phyloP scores from a whole-genome alignment of 2,113 vertebrate species.

The Rhadina sibilatrix region DNA sequence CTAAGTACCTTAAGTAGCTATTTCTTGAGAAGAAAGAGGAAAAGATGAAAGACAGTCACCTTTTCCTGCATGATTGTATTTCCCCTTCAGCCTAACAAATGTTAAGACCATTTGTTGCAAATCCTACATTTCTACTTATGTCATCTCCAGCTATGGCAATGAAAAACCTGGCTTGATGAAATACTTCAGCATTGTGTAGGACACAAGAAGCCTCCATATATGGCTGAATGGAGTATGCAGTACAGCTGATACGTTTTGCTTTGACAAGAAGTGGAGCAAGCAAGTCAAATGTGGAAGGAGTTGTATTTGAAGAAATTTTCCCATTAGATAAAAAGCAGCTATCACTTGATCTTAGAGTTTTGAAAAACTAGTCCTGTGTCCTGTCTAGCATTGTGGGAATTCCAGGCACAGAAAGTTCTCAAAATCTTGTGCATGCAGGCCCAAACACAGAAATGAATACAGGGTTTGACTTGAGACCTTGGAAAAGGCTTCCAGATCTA shows the following conservation, averaged over 20 bases:
- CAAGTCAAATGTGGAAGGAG: not conserved
- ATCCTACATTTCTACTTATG: not conserved
- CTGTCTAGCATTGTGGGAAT: not conserved
- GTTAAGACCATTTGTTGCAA: not conserved
- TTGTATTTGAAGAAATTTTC: not conserved
- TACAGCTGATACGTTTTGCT: not conserved
- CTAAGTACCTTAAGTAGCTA: not conserved
- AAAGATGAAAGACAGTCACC: not conserved
- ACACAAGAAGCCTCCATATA: not conserved
- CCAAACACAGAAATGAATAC: not conserved
- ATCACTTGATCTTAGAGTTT: not conserved
- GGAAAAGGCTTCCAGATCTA: not conserved
- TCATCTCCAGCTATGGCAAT: not conserved
- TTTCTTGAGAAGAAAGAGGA: not conserved
- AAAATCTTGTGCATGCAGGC: not conserved
- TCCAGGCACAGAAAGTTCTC: not conserved
- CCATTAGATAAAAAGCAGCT: not conserved
- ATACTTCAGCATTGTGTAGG: not conserved
- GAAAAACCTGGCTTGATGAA: not conserved
- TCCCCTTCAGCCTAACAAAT: not conserved
- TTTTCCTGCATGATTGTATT: not conserved
- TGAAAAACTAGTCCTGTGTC: not conserved
- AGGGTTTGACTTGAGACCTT: not conserved
- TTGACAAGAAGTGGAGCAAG: not conserved
- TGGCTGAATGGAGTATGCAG: accelerated